Evolutionary conservation across 1,140 invertebrate species (phyloP).

Genomic region (Scaptomyza graminum): DNA sequence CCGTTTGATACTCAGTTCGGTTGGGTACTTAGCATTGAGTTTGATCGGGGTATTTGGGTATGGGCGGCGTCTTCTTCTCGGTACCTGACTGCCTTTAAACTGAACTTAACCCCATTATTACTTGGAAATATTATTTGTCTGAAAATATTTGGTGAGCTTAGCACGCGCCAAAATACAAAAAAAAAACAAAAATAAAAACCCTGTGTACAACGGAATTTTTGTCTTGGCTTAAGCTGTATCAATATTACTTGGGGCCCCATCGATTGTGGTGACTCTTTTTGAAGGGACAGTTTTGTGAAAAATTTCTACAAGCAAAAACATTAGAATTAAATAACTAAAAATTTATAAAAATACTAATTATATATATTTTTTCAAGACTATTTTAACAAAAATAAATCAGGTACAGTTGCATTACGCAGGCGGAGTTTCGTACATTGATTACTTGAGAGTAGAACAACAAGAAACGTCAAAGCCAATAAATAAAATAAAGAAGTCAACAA

Average conservation of each 20-base stretch:
- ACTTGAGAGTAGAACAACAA: slow-evolving; percentile 15
- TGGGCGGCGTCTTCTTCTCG: slow-evolving; percentile 13
- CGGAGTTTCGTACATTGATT: slow-evolving; percentile 17
- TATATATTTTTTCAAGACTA: too few species aligned
- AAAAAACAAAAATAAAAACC: too few species aligned
- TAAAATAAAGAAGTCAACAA: slow-evolving; percentile 68
- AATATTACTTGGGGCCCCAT: slow-evolving; percentile 45
- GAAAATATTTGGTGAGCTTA: slow-evolving; percentile 65
- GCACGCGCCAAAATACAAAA: slow-evolving; percentile 61
- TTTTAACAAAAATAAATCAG: too few species aligned
- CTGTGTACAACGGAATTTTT: slow-evolving; percentile 4
- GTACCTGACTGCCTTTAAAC: slow-evolving; percentile 61
- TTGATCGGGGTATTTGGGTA: slow-evolving; percentile 13
- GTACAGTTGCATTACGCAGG: slow-evolving; percentile 64
- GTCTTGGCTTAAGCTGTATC: slow-evolving; percentile 37
- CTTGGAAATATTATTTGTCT: slow-evolving; percentile 63
- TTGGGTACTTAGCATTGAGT: slow-evolving; percentile 7
- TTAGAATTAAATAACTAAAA: too few species aligned
- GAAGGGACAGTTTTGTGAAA: slow-evolving; percentile 23
- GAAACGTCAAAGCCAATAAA: slow-evolving; percentile 67
- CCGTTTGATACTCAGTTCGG: not conserved
- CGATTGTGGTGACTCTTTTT: slow-evolving; percentile 3
- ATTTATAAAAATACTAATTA: too few species aligned
- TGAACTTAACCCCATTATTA: slow-evolving; percentile 77
- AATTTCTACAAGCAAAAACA: too few species aligned